A percentile compares a stretch with the other conserved stretches of the same genome.
Evolutionary conservation across 2,888 invertebrate species (phyloP).

Genomic region (Tetragnatha montana): DNA sequence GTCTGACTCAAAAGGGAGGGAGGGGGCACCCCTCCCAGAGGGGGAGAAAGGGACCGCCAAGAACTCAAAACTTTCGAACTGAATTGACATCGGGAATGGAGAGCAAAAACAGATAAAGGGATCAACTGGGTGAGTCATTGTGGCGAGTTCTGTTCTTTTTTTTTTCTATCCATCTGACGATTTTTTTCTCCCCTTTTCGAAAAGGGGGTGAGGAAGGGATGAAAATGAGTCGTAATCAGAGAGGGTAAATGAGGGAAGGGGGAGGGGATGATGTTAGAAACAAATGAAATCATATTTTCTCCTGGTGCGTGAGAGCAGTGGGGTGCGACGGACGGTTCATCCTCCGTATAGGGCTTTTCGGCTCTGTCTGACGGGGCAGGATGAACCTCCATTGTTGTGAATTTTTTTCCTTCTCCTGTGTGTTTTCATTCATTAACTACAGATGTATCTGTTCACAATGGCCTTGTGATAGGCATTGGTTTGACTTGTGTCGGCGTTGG

Average conservation of each 20-base stretch:
- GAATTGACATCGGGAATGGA: conserved; percentile 56
- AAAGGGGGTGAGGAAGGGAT: conserved; percentile 6
- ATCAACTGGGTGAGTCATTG: conserved; percentile 64
- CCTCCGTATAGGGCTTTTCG: not conserved
- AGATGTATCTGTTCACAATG: not conserved
- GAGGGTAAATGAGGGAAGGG: conserved; percentile 14
- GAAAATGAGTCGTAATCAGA: conserved; percentile 70
- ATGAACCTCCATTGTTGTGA: not conserved
- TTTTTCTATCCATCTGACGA: conserved; percentile 15
- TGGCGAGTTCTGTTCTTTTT: conserved; percentile 27
- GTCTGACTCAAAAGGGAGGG: conserved; percentile 31
- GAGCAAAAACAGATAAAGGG: conserved; percentile 67
- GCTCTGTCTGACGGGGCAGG: not conserved
- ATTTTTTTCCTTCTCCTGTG: not conserved
- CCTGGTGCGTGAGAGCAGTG: not conserved
- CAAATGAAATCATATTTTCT: conserved; percentile 22
- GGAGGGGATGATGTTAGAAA: conserved; percentile 1
- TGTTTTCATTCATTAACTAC: not conserved
- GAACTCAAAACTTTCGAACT: conserved; percentile 52
- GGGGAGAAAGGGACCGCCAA: conserved; percentile 23
- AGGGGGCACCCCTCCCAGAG: not conserved
- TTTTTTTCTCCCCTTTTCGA: conserved; percentile 41
- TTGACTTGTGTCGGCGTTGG: no score
- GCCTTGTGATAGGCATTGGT: no score
- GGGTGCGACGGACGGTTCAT: not conserved